Percentiles rank a stretch among this genome's conserved stretches.
These are phyloP conservation scores for Cloeon dipterum DNA, from an alignment of 2,888 invertebrate genomes.

Conservation along the genomic window DNA sequence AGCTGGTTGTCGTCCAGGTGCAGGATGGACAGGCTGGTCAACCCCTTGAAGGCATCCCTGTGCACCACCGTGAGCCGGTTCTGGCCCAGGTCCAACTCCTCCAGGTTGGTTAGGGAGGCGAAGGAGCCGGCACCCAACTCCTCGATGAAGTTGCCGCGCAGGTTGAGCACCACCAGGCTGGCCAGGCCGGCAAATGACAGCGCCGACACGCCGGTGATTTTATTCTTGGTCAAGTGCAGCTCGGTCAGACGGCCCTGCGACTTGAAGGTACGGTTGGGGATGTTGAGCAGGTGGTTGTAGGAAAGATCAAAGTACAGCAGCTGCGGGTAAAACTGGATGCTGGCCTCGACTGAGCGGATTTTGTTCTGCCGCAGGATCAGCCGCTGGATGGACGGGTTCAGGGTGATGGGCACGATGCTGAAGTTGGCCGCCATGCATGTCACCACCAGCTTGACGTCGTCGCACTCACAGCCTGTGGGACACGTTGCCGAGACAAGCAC, in stretches of 20 bases:
- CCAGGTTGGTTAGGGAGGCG: slow-evolving; percentile 45
- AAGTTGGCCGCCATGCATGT: slow-evolving; percentile 67
- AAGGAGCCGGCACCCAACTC: slow-evolving; percentile 54
- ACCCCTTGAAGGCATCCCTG: slow-evolving; percentile 48
- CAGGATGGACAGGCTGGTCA: slow-evolving; percentile 50
- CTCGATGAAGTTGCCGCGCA: slow-evolving; percentile 60
- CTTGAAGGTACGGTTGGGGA: slow-evolving; percentile 54
- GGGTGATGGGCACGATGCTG: slow-evolving; percentile 71
- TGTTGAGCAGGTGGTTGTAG: slow-evolving; percentile 59
- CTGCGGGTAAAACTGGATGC: slow-evolving; percentile 71
- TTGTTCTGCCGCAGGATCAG: slow-evolving; percentile 60
- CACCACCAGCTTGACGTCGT: slow-evolving; percentile 71
- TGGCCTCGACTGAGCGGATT: slow-evolving; percentile 63
- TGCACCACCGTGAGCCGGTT: slow-evolving; percentile 65
- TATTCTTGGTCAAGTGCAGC: slow-evolving; percentile 63
- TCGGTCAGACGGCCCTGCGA: slow-evolving; percentile 63
- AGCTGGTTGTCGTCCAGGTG: slow-evolving; percentile 69
- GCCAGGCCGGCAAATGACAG: slow-evolving; percentile 56
- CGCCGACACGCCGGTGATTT: slow-evolving; percentile 57
- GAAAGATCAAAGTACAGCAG: slow-evolving; percentile 67
- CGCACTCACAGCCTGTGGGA: slow-evolving; percentile 69
- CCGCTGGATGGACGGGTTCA: slow-evolving; percentile 74
- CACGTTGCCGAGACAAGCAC: slow-evolving; percentile 30
- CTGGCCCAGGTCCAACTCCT: slow-evolving; percentile 66
- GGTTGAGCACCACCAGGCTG: slow-evolving; percentile 53